Percentiles rank a stretch among this genome's conserved stretches.
Conservation (phyloP, 2,113 vertebrate species). For the Proteles cristata region DNA sequence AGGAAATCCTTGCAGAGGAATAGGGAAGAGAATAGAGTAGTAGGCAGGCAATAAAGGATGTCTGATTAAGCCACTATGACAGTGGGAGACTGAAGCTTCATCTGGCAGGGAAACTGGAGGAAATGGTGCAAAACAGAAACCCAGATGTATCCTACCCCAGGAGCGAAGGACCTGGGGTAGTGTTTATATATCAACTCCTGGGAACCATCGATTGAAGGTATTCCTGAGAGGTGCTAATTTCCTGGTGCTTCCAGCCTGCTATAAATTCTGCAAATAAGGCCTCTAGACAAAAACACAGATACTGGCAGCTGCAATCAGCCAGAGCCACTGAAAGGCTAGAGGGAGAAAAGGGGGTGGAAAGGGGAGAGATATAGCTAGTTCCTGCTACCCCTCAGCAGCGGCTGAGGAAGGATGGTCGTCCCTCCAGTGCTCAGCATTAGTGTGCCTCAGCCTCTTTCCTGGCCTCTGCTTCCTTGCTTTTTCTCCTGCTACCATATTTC, state of each 20-base stretch:
- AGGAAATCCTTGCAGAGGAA: not conserved
- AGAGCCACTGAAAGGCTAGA: not conserved
- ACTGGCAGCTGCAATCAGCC: not conserved
- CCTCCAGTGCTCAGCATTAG: not conserved
- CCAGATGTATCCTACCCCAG: not conserved
- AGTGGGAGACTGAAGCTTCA: not conserved
- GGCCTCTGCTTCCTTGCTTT: not conserved
- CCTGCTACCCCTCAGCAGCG: not conserved
- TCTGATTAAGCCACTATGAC: not conserved
- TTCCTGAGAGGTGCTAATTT: not conserved
- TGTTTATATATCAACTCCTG: not conserved
- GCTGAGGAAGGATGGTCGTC: not conserved
- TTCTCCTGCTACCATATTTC: not conserved
- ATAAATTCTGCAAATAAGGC: not conserved
- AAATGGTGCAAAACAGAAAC: not conserved
- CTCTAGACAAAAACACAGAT: not conserved
- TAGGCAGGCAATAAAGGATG: not conserved
- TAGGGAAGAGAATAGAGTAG: not conserved
- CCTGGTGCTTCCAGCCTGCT: not conserved
- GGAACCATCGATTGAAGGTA: not conserved
- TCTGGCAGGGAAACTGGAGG: not conserved
- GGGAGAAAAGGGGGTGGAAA: fast-evolving
- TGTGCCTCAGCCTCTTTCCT: not conserved
- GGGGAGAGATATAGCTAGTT: fast-evolving
- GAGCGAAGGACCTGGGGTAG: not conserved